These are phyloP conservation scores for Ophiothrix spiculata DNA, from an alignment of 35 echinoderm and acorn worm species.

Conservation along the genomic window DNA sequence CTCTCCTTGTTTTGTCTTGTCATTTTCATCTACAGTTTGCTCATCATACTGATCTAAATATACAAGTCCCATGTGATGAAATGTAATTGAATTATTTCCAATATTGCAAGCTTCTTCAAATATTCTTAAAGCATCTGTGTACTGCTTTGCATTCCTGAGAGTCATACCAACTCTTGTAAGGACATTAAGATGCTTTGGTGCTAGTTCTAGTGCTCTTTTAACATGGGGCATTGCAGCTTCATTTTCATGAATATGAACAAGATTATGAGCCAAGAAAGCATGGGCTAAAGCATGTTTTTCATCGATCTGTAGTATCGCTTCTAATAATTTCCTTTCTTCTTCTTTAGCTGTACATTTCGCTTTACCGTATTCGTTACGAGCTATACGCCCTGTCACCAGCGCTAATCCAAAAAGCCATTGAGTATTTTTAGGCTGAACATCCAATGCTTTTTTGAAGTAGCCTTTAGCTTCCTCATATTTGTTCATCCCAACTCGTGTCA, in stretches of 20 bases:
- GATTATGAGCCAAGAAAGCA: neutral
- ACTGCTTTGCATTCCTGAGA: neutral
- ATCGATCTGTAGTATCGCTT: neutral
- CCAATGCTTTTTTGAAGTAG: neutral
- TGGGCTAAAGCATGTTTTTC: neutral
- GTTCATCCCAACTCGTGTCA: neutral
- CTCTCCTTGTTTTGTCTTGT: neutral
- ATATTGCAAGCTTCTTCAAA: neutral
- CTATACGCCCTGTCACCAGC: neutral
- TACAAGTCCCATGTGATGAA: neutral
- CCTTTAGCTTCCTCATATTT: neutral
- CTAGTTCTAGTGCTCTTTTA: neutral
- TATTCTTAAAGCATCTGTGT: neutral
- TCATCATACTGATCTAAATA: neutral
- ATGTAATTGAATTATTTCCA: neutral
- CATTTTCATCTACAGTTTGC: too few species aligned
- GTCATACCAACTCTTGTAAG: neutral
- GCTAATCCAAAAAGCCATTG: constrained; percentile 11
- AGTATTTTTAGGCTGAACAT: neutral
- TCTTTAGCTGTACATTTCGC: neutral
- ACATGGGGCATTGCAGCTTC: neutral
- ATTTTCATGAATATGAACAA: neutral
- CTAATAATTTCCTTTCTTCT: neutral
- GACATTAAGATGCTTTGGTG: neutral
- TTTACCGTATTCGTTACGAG: neutral